These are phyloP conservation scores for Eudasyphora cyanicolor DNA, from an alignment of 2,888 invertebrate genomes.

Conservation along the genomic window DNA sequence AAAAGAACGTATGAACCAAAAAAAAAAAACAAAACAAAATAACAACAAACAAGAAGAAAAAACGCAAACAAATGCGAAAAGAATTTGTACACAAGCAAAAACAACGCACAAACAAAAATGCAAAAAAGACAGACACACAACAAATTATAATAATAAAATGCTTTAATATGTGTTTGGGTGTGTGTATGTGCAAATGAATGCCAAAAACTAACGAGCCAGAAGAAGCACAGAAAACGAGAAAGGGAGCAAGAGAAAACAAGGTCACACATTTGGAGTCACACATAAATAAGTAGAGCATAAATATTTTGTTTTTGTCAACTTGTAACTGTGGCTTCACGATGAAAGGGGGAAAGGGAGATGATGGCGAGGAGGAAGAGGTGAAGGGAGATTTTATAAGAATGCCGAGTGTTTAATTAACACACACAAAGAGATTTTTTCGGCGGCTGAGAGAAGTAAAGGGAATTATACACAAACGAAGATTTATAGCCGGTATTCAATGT, in stretches of 20 bases:
- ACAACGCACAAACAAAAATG: neutral
- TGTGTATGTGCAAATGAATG: no score
- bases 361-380: neutral
- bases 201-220: neutral
- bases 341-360: neutral
- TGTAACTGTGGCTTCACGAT: no score
- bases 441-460: neutral
- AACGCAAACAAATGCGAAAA: constrained; percentile 5
- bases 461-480: constrained; percentile 4
- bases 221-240: neutral
- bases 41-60: neutral
- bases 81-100: constrained; percentile 1
- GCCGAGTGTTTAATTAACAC: neutral
- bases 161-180: constrained; percentile 13
- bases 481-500: neutral
- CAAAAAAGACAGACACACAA: constrained; percentile 1
- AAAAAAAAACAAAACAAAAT: neutral
- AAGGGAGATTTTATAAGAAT: neutral
- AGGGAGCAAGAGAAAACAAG: constrained; percentile 28
- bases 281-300: constrained; percentile 26
- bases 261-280: constrained; percentile 13
- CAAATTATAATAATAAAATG: constrained; percentile 5
- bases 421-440: neutral
- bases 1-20: neutral
- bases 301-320: constrained; percentile 3